phyloP scores from a whole-genome alignment of 2,797 vertebrate genomes.

The Urocyon cinereoargenteus region DNA sequence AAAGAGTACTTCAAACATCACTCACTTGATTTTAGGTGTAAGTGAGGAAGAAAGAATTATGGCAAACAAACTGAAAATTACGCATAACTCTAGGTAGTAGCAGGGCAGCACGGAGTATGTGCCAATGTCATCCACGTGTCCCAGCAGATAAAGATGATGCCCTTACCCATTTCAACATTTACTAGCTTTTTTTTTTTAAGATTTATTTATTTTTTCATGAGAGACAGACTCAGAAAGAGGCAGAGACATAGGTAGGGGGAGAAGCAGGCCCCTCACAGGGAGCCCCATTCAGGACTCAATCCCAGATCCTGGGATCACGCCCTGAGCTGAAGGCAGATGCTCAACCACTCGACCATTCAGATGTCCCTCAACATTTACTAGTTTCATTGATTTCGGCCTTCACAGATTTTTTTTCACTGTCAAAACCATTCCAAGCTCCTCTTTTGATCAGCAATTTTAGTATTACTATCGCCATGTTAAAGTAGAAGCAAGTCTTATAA shows the following conservation, averaged over 20 bases:
- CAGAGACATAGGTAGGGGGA: too few species aligned
- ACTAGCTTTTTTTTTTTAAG: too few species aligned
- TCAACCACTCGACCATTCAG: too few species aligned
- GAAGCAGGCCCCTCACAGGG: too few species aligned
- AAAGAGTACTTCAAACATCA: background rate
- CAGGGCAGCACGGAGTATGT: background rate
- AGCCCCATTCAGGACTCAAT: too few species aligned
- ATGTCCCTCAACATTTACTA: background rate
- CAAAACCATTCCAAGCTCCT: background rate
- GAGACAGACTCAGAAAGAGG: too few species aligned
- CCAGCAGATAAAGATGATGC: background rate
- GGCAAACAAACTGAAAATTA: conserved; percentile 27
- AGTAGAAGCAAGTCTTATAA: background rate
- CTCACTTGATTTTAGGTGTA: background rate
- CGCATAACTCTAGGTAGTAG: background rate
- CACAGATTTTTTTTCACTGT: background rate
- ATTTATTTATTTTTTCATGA: too few species aligned
- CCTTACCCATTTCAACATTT: background rate
- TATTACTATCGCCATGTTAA: background rate
- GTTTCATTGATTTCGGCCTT: background rate
- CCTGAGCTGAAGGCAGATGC: too few species aligned
- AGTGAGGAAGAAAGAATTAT: background rate
- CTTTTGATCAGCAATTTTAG: conserved; percentile 18
- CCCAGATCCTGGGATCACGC: too few species aligned
- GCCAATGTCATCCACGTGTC: background rate